Percentiles rank a stretch among this genome's conserved stretches.
These are phyloP conservation scores for Dicerorhinus sumatrensis DNA, from an alignment of 2,113 vertebrate genomes.

Conservation along the genomic window DNA sequence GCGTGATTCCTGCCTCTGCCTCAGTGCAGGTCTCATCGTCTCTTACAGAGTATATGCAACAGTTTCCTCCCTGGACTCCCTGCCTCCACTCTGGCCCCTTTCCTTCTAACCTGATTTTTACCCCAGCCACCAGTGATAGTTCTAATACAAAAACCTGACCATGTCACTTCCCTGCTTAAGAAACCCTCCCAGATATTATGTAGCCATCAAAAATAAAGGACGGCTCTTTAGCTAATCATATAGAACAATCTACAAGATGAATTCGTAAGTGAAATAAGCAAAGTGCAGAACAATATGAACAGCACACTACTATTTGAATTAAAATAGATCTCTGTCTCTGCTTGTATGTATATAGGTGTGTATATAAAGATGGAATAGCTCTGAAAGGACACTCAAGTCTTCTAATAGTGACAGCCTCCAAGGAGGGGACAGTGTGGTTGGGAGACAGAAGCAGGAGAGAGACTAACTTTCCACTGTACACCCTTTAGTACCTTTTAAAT, in stretches of 20 bases:
- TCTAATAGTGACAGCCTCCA: constrained; percentile 12
- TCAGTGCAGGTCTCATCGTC: not conserved
- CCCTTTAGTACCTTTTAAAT: constrained; percentile 1
- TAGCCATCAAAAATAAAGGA: constrained; percentile 47
- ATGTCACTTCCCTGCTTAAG: not conserved
- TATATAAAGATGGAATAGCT: constrained; percentile 10
- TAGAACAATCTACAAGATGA: constrained; percentile 24
- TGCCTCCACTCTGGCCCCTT: not conserved
- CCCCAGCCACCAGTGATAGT: not conserved
- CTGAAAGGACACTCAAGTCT: constrained; percentile 23
- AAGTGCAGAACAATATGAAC: not conserved
- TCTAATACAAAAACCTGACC: constrained; percentile 30
- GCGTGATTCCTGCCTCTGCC: not conserved
- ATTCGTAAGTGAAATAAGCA: constrained; percentile 46
- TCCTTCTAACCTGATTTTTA: constrained; percentile 30
- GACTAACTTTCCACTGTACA: not conserved
- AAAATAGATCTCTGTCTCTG: constrained; percentile 23
- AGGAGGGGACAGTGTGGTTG: not conserved
- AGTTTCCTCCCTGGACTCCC: not conserved
- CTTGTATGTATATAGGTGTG: not conserved
- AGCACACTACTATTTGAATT: constrained; percentile 21
- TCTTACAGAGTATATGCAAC: not conserved
- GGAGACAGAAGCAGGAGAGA: constrained; percentile 1
- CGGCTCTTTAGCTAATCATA: constrained; percentile 25
- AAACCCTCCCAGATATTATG: constrained; percentile 13